phyloP scores from a whole-genome alignment of 1,140 invertebrate genomes.

The Sitobion miscanthi region DNA sequence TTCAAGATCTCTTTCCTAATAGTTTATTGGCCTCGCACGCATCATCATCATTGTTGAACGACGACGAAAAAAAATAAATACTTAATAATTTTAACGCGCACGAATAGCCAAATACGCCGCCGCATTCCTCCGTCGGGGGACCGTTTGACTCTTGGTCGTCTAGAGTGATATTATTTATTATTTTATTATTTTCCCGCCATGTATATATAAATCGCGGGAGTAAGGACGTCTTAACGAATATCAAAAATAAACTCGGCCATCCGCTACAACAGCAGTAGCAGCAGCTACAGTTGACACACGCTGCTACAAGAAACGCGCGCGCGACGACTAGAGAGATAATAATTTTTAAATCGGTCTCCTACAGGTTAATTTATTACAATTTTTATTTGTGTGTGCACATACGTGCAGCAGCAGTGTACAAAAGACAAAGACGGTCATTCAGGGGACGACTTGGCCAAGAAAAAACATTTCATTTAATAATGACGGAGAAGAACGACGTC shows the following conservation, averaged over 20 bases:
- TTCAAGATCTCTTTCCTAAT: not conserved
- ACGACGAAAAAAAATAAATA: not conserved
- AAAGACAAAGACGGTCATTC: conserved; percentile 51
- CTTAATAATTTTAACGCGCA: not conserved
- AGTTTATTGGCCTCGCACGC: not conserved
- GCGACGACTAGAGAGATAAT: not conserved
- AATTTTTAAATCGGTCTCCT: conserved; percentile 29
- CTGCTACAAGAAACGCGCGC: not conserved
- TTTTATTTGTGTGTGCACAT: no score
- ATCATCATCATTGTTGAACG: not conserved
- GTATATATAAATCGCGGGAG: not conserved
- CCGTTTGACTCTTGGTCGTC: not conserved
- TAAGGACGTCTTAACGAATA: conserved; percentile 37
- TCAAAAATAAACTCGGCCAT: conserved; percentile 38
- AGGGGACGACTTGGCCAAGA: conserved; percentile 21
- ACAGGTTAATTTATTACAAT: conserved; percentile 40
- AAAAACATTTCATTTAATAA: conserved; percentile 32
- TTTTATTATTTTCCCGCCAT: conserved; percentile 7
- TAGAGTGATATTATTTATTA: not conserved
- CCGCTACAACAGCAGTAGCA: not conserved
- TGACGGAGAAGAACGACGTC: not conserved
- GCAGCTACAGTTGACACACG: not conserved
- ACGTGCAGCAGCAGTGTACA: not conserved
- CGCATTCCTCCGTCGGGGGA: not conserved
- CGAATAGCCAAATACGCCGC: conserved; percentile 19